Evolutionary conservation across 2,113 vertebrate species (phyloP), one percentile per base, ranked within the genome.

Genomic region (Tautogolabrus adspersus): DNA sequence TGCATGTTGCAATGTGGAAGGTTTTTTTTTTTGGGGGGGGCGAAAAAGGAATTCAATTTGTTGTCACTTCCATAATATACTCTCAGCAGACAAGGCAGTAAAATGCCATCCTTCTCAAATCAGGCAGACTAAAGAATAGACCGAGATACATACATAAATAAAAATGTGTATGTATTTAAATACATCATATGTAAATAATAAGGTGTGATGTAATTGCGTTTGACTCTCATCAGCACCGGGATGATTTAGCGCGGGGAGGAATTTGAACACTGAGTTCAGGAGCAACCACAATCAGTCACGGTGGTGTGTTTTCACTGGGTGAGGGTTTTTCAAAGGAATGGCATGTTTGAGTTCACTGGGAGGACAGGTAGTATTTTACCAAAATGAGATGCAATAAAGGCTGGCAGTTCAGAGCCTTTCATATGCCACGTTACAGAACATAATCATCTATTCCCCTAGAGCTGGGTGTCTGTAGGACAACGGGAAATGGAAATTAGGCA

Each of bases 341-440:
- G 72, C 83, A 78, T 60, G 49, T 84, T 81, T 81, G 85, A 89
- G 93, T 94, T 94, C 91, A 93, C 81, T 23, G 69, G 72, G 87
- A 91, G 92, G 89, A 91, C 93, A 89, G 83, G 86, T 87, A 73
- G 87, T 87, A 87, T 90, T 92, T 89, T 91, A 80, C 55, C 52
- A 75, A 81, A 89, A 88, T 91, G 83, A 86, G 85, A 90, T 84
- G 82, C 88, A 83, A 85, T 92, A 91, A 87, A 85, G 67, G 68
- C 82, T 75, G 91, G 85, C 90, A 87, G 81, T 78, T 72, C 74
- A 51, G 59, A 84, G 75, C 77, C 84, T 88, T 89, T 87, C 77
- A 76, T 82, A 75, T 79, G 80, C 67, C 82, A 85, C 59, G 63
- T 87, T 83, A 82, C 47, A 16, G 75, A 66, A 66, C 68, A 85